Evolutionary conservation across 2,888 invertebrate genomes (phyloP).

Genomic region (Papilio protenor): DNA sequence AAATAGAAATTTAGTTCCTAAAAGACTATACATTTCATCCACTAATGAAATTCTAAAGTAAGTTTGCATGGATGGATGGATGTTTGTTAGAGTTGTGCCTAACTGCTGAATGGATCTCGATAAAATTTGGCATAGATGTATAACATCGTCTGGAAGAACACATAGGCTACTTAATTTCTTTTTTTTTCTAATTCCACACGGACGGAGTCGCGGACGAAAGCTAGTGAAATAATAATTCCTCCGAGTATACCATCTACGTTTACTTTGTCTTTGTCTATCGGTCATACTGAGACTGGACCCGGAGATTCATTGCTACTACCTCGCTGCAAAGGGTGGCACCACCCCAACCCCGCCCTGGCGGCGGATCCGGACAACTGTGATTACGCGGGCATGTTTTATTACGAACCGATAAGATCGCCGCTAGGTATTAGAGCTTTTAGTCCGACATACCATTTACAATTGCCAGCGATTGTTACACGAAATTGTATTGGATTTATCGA

Average conservation of each 20-base stretch:
- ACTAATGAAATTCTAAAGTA: too few species aligned
- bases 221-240: neutral
- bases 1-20: neutral
- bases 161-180: too few species aligned
- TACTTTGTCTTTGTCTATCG: neutral
- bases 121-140: too few species aligned
- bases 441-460: slow-evolving; percentile 2
- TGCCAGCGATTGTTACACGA: neutral
- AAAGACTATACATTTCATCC: too few species aligned
- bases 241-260: neutral
- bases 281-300: slow-evolving; percentile 18
- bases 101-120: too few species aligned
- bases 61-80: too few species aligned
- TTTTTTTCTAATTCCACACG: too few species aligned
- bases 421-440: slow-evolving; percentile 32
- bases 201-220: too few species aligned
- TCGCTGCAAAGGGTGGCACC: neutral
- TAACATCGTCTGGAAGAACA: too few species aligned
- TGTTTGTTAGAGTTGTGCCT: too few species aligned
- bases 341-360: slow-evolving; percentile 1
- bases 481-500: slow-evolving; percentile 1
- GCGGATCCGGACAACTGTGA: slow-evolving; percentile 34
- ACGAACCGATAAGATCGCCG: slow-evolving; percentile 36
- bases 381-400: slow-evolving; percentile 41
- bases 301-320: neutral